Evolutionary conservation across 2,888 invertebrate genomes (phyloP), one percentile per base, ranked within the genome.

Genomic region (Trichogramma evanescens): DNA sequence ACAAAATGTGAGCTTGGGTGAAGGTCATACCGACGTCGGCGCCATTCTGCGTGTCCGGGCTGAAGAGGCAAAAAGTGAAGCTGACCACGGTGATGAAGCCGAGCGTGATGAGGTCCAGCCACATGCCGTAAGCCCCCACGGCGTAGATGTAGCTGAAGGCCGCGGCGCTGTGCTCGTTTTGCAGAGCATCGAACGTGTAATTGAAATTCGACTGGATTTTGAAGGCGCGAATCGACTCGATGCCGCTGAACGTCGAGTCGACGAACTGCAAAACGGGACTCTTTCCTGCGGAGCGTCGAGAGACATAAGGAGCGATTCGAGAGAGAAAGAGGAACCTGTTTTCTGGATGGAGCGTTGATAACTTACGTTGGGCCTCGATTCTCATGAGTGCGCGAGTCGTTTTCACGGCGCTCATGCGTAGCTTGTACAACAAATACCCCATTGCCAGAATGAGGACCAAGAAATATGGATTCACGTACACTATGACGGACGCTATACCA

Each of bases 261-360:
- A 95, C 85, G 74, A 95, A 94, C 0, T 93, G 91, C 76, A 94
- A 95, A 0, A 96, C 89, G 0, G 96, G 95, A 79, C 94, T 93
- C 63, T 91, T 74, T 3, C 72, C 73, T 73, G 50, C 61, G 66
- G 56, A 46, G 5, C 26, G 26, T 26, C 26, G 26, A 26, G 26
- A 26, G 26, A 26, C 26, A 26, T 26, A 2, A 26, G 26, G 26
- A 26, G 26, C 26, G 26, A 26, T 26, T 26, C 26, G 26, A 26
- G 26, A 26, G 26, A 26, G 26, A 2, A 2, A 55, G 54, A 55
- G 38, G 59, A 13, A 2, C 13, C 13, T 13, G 13, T 13, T 13
- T 13, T 13, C 13, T 2, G 13, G 13, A 13, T 13, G 13, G 26
- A 6, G 10, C 50, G 38, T 53, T 4, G 54, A 70, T 76, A 51